Evolutionary conservation across 2,888 invertebrate species (phyloP), one percentile per base, ranked within the genome.

Genomic region (Schrankia costaestrigalis): DNA sequence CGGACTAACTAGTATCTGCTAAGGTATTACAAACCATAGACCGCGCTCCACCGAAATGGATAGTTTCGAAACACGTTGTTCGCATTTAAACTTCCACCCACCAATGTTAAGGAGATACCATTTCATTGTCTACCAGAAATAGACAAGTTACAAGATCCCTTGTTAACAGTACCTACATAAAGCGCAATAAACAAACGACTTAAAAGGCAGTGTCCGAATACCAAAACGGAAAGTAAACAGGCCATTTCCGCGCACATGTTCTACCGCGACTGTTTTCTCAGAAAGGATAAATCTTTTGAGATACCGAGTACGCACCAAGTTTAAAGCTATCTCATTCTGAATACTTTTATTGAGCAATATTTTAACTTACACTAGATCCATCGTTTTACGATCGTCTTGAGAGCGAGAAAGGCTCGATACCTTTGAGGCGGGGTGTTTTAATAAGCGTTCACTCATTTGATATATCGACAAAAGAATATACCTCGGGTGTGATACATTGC

Each of bases 161-260:
- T 71, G 75, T 73, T 72, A 69, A 61, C 69, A 62, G 63, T 64
- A n/a, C n/a, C n/a, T n/a, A 69, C 56, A 61, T 55, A 62, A 63
- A 56, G 58, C 64, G 67, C 67, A 65, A 71, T 74, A 75, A 75
- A 78, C 68, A 59, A 53, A 49, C 49, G 41, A 62, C 81, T 62
- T 76, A 74, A 79, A 84, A 78, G 83, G 81, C 65, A 63, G 50
- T 72, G 71, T 65, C 74, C 76, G 65, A 78, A 78, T 72, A 70
- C 66, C 75, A 75, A 69, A 71, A 68, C 63, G 53, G 63, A 70
- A 72, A 74, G 73, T 74, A 79, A 79, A 81, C 78, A 78, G 65
- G 53, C 63, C 63, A 70, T 79, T 79, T 81, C 79, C 78, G 77
- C 66, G 71, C 79, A 77, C 73, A 75, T 77, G 78, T 63, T 48